phyloP scores from a whole-genome alignment of 1,140 invertebrate species.

The Penaeus vannamei region DNA sequence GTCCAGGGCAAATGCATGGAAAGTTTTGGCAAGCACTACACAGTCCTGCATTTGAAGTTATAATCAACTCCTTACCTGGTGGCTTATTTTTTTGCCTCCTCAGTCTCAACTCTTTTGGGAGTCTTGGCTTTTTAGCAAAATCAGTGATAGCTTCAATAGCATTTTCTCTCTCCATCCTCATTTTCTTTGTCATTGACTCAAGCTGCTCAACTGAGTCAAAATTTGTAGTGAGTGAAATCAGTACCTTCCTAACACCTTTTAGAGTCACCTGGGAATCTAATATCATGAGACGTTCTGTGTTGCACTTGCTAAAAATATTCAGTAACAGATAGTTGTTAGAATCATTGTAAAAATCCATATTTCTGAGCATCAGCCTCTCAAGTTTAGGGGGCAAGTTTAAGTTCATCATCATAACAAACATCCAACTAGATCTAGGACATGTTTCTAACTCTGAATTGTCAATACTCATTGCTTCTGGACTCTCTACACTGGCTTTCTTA shows the following conservation, averaged over 20 bases:
- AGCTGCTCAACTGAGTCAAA: neutral
- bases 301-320: neutral
- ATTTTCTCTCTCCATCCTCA: neutral
- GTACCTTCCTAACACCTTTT: slow-evolving; percentile 24
- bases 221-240: neutral
- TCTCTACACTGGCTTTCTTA: neutral
- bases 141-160: neutral
- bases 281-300: neutral
- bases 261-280: slow-evolving; percentile 40
- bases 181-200: slow-evolving; percentile 26
- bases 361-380: slow-evolving; percentile 42
- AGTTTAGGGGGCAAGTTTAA: slow-evolving; percentile 5
- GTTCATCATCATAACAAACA: neutral
- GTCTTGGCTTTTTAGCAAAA: slow-evolving; percentile 23
- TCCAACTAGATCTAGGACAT: neutral
- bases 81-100: slow-evolving; percentile 19
- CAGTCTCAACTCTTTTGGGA: neutral
- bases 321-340: slow-evolving; percentile 30
- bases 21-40: neutral
- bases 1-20: neutral
- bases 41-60: neutral
- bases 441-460: neutral
- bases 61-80: slow-evolving; percentile 41
- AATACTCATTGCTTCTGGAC: neutral
- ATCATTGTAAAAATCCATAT: slow-evolving; percentile 40